A percentile compares a stretch with the other conserved stretches of the same genome.
Conservation (phyloP, 2,888 invertebrate genomes). For the Phania funesta region DNA sequence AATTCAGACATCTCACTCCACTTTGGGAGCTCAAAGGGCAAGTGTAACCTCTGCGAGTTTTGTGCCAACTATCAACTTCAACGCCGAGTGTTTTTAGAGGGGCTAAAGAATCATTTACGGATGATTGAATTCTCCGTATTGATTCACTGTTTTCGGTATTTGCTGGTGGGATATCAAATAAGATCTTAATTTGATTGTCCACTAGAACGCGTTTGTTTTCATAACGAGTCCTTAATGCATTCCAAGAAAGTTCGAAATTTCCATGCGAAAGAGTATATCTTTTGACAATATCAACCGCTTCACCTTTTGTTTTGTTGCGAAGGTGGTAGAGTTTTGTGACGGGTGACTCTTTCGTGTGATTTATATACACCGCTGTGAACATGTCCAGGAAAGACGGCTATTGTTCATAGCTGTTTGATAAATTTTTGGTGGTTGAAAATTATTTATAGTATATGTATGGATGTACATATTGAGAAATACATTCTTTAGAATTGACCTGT, state of each 20-base stretch:
- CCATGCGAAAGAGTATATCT: not conserved
- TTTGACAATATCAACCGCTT: conserved; percentile 8
- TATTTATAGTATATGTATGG: no score
- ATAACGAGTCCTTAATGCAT: not conserved
- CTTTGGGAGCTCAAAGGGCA: no score
- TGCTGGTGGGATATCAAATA: no score
- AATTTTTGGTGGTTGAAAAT: no score
- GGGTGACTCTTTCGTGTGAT: not conserved
- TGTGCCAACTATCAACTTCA: not conserved
- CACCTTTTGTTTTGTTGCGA: conserved; percentile 2
- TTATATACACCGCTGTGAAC: not conserved
- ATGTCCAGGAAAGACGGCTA: not conserved
- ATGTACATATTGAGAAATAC: no score
- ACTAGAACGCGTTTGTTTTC: not conserved
- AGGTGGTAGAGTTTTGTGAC: conserved; percentile 5
- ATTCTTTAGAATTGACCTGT: no score
- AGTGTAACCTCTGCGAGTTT: not conserved
- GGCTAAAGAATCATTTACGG: no score
- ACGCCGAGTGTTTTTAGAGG: no score
- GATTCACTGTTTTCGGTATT: no score
- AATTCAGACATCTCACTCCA: no score
- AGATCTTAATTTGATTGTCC: not conserved
- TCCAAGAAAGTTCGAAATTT: conserved; percentile 23
- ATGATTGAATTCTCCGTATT: no score
- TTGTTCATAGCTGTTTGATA: not conserved